Evolutionary conservation across 2,888 invertebrate species (phyloP), one percentile per base, ranked within the genome.

Genomic region (Branchellion lobata): DNA sequence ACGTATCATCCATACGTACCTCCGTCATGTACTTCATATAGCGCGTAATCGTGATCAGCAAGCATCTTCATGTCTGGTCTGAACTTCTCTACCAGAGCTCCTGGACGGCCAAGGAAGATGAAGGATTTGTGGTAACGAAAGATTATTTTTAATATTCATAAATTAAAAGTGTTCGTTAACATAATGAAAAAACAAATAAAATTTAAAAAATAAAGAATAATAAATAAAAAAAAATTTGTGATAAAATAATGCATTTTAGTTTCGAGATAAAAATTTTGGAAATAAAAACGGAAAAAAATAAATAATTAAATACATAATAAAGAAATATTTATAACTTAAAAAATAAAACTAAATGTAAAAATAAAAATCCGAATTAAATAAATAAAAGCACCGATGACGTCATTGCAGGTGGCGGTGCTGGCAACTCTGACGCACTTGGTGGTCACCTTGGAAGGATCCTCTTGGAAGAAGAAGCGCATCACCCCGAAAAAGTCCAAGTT

Each of bases 381-480:
- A 57, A 18, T 14, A 24, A 14, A 57, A 57, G n/a, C 5, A 87
- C 94, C 95, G 88, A 99, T 95, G 83, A 99, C 97, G 87, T 96
- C 96, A 87, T 92, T 92, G 82, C 96, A 94, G 65, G 95, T 96
- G 73, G 98, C 98, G 84, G 96, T 95, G 81, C 95, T 96, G 75
- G 97, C 94, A 75, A 99, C 98, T 80, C 98, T 92, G 85, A 99
- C 96, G 89, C 99, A 99, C 90, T 99, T 99, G 72, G 99, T 99
- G 79, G 97, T 95, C 81, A 98, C 96, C 90, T 97, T 97, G 89
- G 96, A 95, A 51, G 85, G 86, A 75, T 94, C 94, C 89, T 98
- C 98, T 93, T 98, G 97, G 88, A 96, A 99, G 89, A 97, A 99
- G 90, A 98, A 99, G 85, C 99, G 92, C 95, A 99, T 99, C 81